phyloP scores from a whole-genome alignment of 2,113 vertebrate genomes.

The Lanius collurio region DNA sequence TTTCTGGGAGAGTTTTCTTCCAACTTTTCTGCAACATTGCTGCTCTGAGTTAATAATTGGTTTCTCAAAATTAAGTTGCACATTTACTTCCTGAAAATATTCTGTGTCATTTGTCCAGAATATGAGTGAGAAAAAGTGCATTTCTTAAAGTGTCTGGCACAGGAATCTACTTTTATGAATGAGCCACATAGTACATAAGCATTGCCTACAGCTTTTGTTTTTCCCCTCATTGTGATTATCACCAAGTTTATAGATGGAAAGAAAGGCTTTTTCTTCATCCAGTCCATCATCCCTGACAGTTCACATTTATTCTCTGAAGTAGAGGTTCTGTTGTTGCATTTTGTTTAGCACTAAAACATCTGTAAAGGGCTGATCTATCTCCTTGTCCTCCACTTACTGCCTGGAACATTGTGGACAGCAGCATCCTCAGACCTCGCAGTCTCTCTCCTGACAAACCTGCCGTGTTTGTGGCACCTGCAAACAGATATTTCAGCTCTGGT shows the following conservation, averaged over 20 bases:
- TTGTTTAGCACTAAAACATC: background rate
- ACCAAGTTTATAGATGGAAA: background rate
- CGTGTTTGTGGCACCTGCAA: background rate
- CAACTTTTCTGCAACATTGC: background rate
- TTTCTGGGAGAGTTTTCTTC: background rate
- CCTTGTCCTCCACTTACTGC: background rate
- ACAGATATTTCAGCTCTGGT: background rate
- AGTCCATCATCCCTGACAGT: background rate
- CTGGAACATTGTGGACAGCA: background rate
- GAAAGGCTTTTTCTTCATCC: background rate
- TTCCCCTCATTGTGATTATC: background rate
- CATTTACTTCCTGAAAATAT: background rate
- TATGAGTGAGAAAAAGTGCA: background rate
- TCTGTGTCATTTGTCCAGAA: background rate
- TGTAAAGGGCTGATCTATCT: background rate
- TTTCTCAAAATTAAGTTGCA: background rate
- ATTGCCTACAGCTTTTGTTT: background rate
- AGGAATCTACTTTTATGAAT: background rate
- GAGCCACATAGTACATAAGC: background rate
- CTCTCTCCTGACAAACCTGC: background rate
- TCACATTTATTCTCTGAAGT: background rate
- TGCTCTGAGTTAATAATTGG: background rate
- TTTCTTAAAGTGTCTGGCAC: background rate
- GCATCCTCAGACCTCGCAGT: background rate
- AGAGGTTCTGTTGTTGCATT: background rate